Percentiles rank a stretch among this genome's conserved stretches.
These are phyloP conservation scores for Vultur gryphus DNA, from an alignment of 2,797 vertebrate species.

Conservation along the genomic window DNA sequence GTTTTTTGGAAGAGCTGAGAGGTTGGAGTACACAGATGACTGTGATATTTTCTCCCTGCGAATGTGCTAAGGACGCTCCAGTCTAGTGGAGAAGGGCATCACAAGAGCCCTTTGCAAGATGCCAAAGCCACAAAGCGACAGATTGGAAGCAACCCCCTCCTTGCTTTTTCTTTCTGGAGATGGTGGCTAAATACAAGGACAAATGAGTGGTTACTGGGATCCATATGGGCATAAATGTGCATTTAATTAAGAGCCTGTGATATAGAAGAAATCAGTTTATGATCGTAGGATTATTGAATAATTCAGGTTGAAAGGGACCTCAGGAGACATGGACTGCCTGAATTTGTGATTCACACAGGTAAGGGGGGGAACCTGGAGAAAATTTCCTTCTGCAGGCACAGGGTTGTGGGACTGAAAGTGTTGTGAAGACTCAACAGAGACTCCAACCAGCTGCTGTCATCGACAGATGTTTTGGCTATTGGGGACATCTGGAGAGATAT, in stretches of 20 bases:
- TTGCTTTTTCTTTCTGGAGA: background rate
- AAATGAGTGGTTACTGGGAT: background rate
- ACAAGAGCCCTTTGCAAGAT: background rate
- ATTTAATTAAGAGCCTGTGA: background rate
- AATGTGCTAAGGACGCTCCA: background rate
- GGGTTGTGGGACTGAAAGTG: background rate
- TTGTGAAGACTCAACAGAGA: background rate
- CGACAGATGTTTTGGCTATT: background rate
- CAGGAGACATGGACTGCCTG: background rate
- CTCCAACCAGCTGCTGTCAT: background rate
- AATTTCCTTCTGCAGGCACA: background rate
- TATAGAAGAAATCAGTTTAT: background rate
- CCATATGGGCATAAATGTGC: background rate
- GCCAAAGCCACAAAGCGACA: background rate
- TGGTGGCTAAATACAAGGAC: background rate
- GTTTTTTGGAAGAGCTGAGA: background rate
- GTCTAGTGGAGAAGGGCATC: background rate
- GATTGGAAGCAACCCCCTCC: background rate
- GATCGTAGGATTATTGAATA: background rate
- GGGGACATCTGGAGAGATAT: background rate
- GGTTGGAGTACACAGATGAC: background rate
- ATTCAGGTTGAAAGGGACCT: background rate
- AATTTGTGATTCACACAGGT: background rate
- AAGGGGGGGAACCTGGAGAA: background rate
- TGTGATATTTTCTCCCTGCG: background rate